Evolutionary conservation across 2,113 vertebrate genomes (phyloP).

Genomic region (Camelus dromedarius): DNA sequence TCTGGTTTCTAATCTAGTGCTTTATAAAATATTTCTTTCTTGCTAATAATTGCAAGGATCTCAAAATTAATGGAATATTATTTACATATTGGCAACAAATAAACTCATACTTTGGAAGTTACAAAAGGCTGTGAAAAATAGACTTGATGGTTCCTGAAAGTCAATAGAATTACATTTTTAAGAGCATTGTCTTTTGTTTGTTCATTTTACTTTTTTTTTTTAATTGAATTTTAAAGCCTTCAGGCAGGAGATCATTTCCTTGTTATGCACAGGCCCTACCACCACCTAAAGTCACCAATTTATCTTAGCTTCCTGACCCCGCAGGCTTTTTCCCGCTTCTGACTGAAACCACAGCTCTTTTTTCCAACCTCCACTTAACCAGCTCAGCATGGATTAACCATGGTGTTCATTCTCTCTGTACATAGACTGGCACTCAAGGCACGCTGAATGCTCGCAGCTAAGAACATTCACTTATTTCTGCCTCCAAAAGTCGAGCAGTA

Average conservation of each 20-base stretch:
- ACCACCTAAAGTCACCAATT: background rate
- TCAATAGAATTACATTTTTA: background rate
- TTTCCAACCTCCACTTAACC: background rate
- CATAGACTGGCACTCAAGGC: background rate
- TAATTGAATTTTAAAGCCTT: background rate
- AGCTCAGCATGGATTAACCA: background rate
- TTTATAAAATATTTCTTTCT: background rate
- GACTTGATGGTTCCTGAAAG: background rate
- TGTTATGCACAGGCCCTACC: background rate
- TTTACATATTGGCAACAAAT: background rate
- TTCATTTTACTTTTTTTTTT: background rate
- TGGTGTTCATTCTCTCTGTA: no score
- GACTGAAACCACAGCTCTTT: background rate
- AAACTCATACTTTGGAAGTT: background rate
- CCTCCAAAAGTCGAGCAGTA: background rate
- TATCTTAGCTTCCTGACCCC: background rate
- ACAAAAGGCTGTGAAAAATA: background rate
- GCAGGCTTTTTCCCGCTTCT: background rate
- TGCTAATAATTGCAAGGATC: background rate
- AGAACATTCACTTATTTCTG: background rate
- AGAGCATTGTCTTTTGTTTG: background rate
- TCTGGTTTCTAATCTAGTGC: background rate
- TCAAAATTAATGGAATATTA: background rate
- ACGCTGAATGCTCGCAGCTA: fast-evolving
- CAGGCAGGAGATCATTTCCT: background rate